phyloP scores from a whole-genome alignment of 2,113 vertebrate species.

The Chelonoidis abingdonii region DNA sequence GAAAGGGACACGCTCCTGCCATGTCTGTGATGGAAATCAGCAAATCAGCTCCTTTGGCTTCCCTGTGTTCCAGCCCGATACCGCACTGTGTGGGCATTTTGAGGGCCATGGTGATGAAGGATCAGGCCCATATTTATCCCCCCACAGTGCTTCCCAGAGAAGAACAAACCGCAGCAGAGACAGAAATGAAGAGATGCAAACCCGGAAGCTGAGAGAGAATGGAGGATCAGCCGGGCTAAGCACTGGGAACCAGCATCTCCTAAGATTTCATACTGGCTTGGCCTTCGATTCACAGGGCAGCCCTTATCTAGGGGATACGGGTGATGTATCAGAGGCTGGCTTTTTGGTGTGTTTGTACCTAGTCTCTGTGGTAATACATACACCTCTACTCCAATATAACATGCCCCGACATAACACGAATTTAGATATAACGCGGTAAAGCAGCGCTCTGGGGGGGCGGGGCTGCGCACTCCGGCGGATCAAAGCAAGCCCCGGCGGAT shows the following conservation, averaged over 20 bases:
- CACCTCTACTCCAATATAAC: too few species aligned
- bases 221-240: background rate
- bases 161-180: background rate
- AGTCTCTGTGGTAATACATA: too few species aligned
- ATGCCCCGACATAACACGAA: too few species aligned
- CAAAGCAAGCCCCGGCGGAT: too few species aligned
- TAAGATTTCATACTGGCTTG: background rate
- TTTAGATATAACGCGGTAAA: too few species aligned
- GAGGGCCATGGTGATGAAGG: background rate
- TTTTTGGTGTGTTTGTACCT: too few species aligned
- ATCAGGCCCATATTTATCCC: too few species aligned
- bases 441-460: too few species aligned
- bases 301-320: too few species aligned
- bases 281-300: background rate
- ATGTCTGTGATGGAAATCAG: background rate
- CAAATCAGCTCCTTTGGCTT: background rate
- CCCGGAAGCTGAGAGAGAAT: background rate
- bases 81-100: background rate
- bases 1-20: too few species aligned
- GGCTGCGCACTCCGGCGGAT: too few species aligned
- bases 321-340: too few species aligned
- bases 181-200: background rate
- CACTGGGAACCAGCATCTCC: background rate
- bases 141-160: background rate
- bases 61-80: background rate